Evolutionary conservation across 2,888 invertebrate species (phyloP), one percentile per base, ranked within the genome.

Genomic region (Syrphus vitripennis): DNA sequence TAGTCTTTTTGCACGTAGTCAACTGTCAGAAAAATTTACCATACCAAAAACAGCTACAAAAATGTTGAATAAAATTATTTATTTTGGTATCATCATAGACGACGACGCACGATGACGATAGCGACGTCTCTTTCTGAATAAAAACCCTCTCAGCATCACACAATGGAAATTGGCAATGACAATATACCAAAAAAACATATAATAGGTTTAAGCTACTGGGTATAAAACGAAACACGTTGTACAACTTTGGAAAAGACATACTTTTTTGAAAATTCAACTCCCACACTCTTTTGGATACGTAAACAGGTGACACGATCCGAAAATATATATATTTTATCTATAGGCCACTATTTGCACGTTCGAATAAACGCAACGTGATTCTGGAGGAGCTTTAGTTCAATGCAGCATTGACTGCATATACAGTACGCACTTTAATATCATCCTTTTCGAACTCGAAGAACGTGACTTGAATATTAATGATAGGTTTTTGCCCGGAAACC

Each of bases 361-460:
- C 76, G 19, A 14, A 34, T 48, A 79, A 81, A 72, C 75, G 80
- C 84, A 84, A 84, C 71, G 81, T 81, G 76, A n/a, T n/a, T n/a
- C 61, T 42, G n/a, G 34, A 19, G 4, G 3, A 42, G 29, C 21
- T 21, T 24, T 42, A 10, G n/a, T 14, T 42, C 48, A 53, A 55
- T 84, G 84, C 84, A 77, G 71, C 37, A 67, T 55, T 57, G 71
- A 67, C 59, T 84, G 84, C 81, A 84, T n/a, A n/a, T n/a, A n/a
- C n/a, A n/a, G n/a, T n/a, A 70, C 86, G 86, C 86, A 82, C 86
- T 82, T 86, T 78, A 74, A 78, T 82, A 86, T 78, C 61, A 86
- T 78, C 61, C 77, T 86, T 72, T 63, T 70, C 61, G 70, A 63
- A 72, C 71, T 50, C 77, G 21, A 1, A 14, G 29, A 16, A 86